Evolutionary conservation across 2,888 invertebrate genomes (phyloP), one percentile per base, ranked within the genome.

Genomic region (Hypomecis punctinalis): DNA sequence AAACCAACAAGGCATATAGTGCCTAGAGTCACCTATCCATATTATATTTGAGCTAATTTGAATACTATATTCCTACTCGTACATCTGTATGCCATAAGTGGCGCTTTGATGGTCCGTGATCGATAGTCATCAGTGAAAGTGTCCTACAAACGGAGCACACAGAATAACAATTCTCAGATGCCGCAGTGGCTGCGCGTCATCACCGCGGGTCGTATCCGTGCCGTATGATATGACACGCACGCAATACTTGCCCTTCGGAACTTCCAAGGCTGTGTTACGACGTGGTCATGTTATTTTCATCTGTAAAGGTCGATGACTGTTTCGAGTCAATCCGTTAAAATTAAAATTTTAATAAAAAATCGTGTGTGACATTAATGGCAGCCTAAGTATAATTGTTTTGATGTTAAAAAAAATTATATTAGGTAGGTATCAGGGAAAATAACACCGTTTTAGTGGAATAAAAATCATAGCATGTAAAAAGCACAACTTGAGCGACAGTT

Each of bases 41-140:
- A 23, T 23, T 23, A 23, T 33, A 23, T 10, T 23, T 49, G n/a
- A 37, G 36, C 35, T 11, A 49, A 5, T 13, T 45, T 49, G 8
- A 36, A 49, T 36, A 49, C 8, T 48, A 35, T 6, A 49, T 11
- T 57, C 58, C 59, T 56, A 40, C 48, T 57, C 58, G 56, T 56
- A 40, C 48, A 66, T 69, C 48, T 60, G 69, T 63, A 68, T 68
- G 67, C 62, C 56, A 49, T 40, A 23, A 23, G 23, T 23, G 35
- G 56, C 56, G 43, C 48, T 52, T 63, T 66, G 51, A 42, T 54
- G 56, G 63, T 66, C 53, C 59, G 66, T 62, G 66, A 60, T 59
- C 59, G 64, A 69, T 68, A 70, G 66, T 61, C 55, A 69, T 69
- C 69, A 69, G 73, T 71, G 71, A 71, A 73, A 73, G 73, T 69